These are phyloP conservation scores for Drosophila busckii DNA, from an alignment of 1,140 invertebrate genomes.

Conservation along the genomic window DNA sequence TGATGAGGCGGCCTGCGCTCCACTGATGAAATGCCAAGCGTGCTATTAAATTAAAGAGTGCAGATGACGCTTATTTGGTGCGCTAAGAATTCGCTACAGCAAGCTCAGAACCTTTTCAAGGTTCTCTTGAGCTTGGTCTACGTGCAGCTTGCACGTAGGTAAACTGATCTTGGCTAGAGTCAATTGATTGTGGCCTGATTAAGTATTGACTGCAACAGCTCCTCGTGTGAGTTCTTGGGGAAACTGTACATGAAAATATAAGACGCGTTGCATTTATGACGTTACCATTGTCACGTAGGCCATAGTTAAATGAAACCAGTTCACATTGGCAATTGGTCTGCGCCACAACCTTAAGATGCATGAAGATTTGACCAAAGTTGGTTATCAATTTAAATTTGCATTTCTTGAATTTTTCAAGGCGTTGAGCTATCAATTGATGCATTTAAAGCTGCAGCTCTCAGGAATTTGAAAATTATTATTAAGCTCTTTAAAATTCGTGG, in stretches of 20 bases:
- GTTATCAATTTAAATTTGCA: constrained; percentile 13
- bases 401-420: constrained; percentile 15
- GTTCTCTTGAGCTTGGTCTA: constrained; percentile 42
- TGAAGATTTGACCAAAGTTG: not conserved
- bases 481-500: not conserved
- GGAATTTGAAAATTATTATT: no score
- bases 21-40: constrained; percentile 5
- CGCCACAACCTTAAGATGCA: not conserved
- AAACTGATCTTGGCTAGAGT: not conserved
- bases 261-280: not conserved
- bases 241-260: constrained; percentile 17
- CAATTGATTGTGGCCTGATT: constrained; percentile 48
- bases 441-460: not conserved
- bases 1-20: no score
- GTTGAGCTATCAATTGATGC: constrained; percentile 3
- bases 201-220: constrained; percentile 12
- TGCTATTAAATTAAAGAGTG: not conserved
- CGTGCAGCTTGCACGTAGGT: constrained; percentile 56
- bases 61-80: constrained; percentile 2
- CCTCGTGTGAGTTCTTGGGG: constrained; percentile 28
- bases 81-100: constrained; percentile 51
- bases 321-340: constrained; percentile 6
- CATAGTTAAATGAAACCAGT: constrained; percentile 47
- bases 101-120: constrained; percentile 62
- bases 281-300: constrained; percentile 55